Conservation (phyloP, 2,797 vertebrate genomes). For the Lophotriccus pileatus region DNA sequence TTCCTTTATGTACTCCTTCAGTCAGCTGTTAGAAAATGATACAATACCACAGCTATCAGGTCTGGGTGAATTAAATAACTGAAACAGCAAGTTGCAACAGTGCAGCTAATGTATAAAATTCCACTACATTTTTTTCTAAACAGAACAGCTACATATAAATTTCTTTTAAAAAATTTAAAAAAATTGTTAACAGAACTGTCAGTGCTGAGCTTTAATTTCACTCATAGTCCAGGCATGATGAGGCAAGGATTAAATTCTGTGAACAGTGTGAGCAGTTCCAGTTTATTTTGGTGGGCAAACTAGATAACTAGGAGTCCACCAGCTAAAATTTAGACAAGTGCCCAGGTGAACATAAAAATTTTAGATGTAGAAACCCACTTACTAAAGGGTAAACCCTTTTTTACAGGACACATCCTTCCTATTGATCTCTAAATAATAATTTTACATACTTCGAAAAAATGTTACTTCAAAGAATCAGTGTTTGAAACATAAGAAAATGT, state of each 20-base stretch:
- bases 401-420: neutral
- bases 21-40: neutral
- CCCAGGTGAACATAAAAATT: neutral
- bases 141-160: neutral
- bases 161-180: neutral
- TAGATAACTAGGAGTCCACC: neutral
- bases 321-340: neutral
- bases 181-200: neutral
- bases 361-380: slow-evolving; percentile 20
- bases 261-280: neutral
- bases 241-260: neutral
- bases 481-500: slow-evolving; percentile 38
- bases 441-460: neutral
- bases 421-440: slow-evolving; percentile 1
- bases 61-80: neutral
- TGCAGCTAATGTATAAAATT: neutral
- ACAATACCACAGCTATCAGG: neutral
- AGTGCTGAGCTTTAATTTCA: neutral
- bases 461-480: slow-evolving; percentile 5
- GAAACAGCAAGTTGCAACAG: neutral
- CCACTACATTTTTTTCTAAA: neutral
- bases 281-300: slow-evolving; percentile 3
- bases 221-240: neutral
- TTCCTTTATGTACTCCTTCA: neutral
- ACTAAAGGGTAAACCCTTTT: neutral